Evolutionary conservation across 2,797 vertebrate species (phyloP).

Genomic region (Clarias laeviceps): DNA sequence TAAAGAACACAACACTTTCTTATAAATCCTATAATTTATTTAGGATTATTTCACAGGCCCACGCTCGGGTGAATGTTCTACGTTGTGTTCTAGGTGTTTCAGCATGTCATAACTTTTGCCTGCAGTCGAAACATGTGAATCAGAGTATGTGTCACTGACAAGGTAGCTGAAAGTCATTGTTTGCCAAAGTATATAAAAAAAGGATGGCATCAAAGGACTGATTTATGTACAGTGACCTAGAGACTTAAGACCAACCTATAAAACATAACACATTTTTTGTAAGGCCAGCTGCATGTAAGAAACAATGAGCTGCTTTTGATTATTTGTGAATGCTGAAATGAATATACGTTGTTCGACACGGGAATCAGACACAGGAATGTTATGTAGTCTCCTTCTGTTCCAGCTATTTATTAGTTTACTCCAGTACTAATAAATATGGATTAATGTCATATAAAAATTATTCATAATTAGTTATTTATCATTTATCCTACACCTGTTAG

Average conservation of each 20-base stretch:
- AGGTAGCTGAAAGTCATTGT: not conserved
- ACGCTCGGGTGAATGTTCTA: slow-evolving; percentile 1
- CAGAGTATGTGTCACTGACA: not conserved
- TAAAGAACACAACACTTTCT: slow-evolving; percentile 10
- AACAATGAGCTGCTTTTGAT: not conserved
- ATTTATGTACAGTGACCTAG: not conserved
- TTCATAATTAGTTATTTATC: no score
- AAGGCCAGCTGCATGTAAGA: not conserved
- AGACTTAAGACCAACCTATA: not conserved
- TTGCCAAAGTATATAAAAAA: not conserved
- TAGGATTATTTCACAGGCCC: slow-evolving; percentile 12
- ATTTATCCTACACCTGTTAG: no score
- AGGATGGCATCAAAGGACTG: not conserved
- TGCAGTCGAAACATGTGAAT: not conserved
- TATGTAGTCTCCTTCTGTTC: not conserved
- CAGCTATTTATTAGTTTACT: not conserved
- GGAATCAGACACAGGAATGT: not conserved
- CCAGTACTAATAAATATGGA: not conserved
- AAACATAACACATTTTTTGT: not conserved
- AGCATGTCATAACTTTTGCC: not conserved
- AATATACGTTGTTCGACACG: not conserved
- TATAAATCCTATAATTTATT: slow-evolving; percentile 21
- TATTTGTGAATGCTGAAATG: not conserved
- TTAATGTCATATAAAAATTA: not conserved
- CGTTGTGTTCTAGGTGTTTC: not conserved